These are phyloP conservation scores for Drosophila anceps DNA, from an alignment of 2,888 invertebrate species.

Conservation along the genomic window DNA sequence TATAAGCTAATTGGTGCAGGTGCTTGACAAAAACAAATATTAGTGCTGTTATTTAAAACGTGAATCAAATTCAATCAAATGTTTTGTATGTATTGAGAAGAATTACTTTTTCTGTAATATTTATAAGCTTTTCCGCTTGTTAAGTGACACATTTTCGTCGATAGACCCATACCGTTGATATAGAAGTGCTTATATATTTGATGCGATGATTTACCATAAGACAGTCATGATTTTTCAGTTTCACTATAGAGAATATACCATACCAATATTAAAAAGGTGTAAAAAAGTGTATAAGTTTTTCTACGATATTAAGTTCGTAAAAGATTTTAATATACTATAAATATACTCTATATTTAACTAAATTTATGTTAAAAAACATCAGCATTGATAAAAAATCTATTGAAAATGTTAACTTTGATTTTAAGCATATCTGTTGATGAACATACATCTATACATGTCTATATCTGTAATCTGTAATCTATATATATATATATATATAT, in stretches of 20 bases:
- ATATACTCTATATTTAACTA: neutral
- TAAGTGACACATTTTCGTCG: slow-evolving; percentile 20
- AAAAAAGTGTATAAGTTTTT: neutral
- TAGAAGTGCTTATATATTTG: slow-evolving; percentile 12
- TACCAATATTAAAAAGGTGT: slow-evolving; percentile 12
- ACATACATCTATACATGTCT: no score
- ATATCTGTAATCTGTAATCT: neutral
- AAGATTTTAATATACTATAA: neutral
- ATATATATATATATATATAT: neutral
- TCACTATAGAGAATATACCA: slow-evolving; percentile 8
- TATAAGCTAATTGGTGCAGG: slow-evolving; percentile 46
- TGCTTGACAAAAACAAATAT: slow-evolving; percentile 43
- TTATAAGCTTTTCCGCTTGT: slow-evolving; percentile 37
- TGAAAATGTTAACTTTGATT: neutral
- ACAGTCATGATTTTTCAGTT: slow-evolving; percentile 25
- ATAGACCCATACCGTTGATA: slow-evolving; percentile 18
- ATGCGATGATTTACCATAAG: slow-evolving; percentile 27
- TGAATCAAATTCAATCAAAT: slow-evolving; percentile 20
- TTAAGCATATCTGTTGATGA: no score
- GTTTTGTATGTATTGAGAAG: neutral
- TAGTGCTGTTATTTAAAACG: slow-evolving; percentile 43
- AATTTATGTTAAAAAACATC: neutral
- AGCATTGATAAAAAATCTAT: no score
- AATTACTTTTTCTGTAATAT: slow-evolving; percentile 55
- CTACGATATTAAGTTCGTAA: neutral